Evolutionary conservation across 2,797 vertebrate genomes (phyloP).

Genomic region (Labeo calbasu): DNA sequence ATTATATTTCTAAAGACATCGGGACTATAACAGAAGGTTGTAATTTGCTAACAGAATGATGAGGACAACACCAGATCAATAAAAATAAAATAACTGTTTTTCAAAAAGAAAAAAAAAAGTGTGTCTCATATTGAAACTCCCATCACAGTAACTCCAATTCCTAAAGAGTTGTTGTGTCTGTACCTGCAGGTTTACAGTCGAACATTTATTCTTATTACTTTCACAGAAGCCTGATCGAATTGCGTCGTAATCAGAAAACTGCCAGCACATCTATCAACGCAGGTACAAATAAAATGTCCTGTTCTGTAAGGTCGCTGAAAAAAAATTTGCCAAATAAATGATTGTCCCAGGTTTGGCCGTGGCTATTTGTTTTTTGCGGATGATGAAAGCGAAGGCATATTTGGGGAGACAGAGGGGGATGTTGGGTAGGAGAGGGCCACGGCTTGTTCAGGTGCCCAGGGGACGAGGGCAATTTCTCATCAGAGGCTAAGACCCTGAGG

Average conservation of each 20-base stretch:
- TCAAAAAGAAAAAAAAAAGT: background rate
- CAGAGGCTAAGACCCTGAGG: constrained; percentile 44
- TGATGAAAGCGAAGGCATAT: constrained; percentile 80
- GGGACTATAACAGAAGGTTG: background rate
- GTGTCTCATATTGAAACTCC: constrained; percentile 9
- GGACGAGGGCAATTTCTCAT: constrained; percentile 60
- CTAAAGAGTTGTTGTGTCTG: constrained; percentile 47
- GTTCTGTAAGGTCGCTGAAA: constrained; percentile 53
- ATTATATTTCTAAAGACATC: constrained; percentile 17
- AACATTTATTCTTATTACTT: constrained; percentile 85
- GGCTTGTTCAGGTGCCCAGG: constrained; percentile 51
- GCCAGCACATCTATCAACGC: constrained; percentile 82
- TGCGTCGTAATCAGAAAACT: constrained; percentile 83
- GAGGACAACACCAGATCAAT: constrained; percentile 29
- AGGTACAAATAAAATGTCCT: constrained; percentile 79
- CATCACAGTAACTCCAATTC: constrained; percentile 19
- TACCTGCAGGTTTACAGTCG: constrained; percentile 60
- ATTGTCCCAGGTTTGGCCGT: constrained; percentile 57
- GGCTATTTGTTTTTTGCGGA: constrained; percentile 62
- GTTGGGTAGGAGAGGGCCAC: constrained; percentile 63
- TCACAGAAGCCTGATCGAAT: constrained; percentile 78
- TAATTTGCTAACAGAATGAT: constrained; percentile 25
- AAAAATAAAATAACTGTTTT: constrained; percentile 29
- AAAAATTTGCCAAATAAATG: constrained; percentile 64
- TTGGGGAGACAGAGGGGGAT: constrained; percentile 73